Evolutionary conservation across 2,888 invertebrate genomes (phyloP), one percentile per base, ranked within the genome.

Genomic region (Timandra comae): DNA sequence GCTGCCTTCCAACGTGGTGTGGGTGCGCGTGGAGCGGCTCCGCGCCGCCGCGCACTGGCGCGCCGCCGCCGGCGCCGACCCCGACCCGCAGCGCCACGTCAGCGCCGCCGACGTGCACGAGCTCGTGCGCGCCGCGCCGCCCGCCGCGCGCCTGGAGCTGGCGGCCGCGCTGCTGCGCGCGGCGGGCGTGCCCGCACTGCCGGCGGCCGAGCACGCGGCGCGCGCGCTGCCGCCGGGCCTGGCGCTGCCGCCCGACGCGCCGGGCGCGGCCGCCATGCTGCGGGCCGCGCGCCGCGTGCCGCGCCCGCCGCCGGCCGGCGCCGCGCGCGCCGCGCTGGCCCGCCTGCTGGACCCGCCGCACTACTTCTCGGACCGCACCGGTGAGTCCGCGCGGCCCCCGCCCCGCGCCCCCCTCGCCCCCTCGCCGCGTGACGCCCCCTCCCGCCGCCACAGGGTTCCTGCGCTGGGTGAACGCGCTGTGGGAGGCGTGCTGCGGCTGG

Each of bases 11-110:
- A 88, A 90, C 60, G 90, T 91, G 48, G 82, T 93, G 43, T 94
- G 94, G 94, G 77, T 90, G 47, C 88, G 94, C 40, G 88, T 91
- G 38, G 94, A 93, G 73, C 89, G 90, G 7, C 74, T 92, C 33
- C 87, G 93, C n/a, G 91, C 90, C 55, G 33, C 30, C 25, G 35
- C 39, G 34, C 34, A 26, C 31, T 36, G 33, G 38, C 41, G 39
- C 16, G 30, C 30, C 26, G 35, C 39, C 12, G 24, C 16, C 30
- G 29, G 25, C 38, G 34, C 34, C 6, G n/a, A 34, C 1, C 21
- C 8, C 9, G n/a, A 26, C 34, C 1, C 24, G 11, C 9, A n/a
- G 10, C 29, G 13, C 12, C 12, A 8, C 11, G 32, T n/a, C 35
- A 30, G 27, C 22, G 24, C 38, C 37, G 72, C 76, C 64, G 59